Conservation (phyloP, 2,797 vertebrate species). For the Lophius americanus region DNA sequence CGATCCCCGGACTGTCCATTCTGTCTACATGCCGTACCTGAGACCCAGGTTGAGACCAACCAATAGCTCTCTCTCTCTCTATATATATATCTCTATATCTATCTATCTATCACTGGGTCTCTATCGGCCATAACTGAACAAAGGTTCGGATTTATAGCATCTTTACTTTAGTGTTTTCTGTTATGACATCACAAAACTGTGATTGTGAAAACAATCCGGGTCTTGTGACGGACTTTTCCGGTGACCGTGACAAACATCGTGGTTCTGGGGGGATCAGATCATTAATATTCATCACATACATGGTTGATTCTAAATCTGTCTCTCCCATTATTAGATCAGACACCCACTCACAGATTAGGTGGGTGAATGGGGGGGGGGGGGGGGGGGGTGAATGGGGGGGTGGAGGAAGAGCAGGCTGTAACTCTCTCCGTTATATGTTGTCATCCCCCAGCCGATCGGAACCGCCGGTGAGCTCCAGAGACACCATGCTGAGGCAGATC, state of each 20-base stretch:
- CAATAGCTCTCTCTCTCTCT: too few species aligned
- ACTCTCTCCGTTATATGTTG: constrained; percentile 22
- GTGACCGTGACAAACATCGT: constrained; percentile 39
- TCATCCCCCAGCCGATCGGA: constrained; percentile 41
- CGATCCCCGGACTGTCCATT: too few species aligned
- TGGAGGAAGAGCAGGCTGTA: constrained; percentile 14
- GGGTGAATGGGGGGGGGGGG: too few species aligned
- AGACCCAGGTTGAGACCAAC: too few species aligned
- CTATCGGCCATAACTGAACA: too few species aligned
- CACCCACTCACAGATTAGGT: too few species aligned
- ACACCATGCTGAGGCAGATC: constrained; percentile 91
- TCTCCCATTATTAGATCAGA: not conserved
- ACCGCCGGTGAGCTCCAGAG: constrained; percentile 45
- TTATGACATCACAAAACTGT: not conserved
- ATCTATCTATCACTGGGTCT: too few species aligned
- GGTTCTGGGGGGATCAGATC: not conserved
- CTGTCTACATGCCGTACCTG: too few species aligned
- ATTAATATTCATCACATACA: not conserved
- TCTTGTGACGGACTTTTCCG: constrained; percentile 7
- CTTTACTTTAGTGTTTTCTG: not conserved
- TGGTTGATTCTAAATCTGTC: not conserved
- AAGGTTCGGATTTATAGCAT: too few species aligned
- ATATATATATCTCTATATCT: too few species aligned
- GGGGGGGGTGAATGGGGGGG: not conserved
- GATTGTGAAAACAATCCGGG: not conserved